Conservation (phyloP, 2,797 vertebrate genomes). For the Malurus leucopterus region DNA sequence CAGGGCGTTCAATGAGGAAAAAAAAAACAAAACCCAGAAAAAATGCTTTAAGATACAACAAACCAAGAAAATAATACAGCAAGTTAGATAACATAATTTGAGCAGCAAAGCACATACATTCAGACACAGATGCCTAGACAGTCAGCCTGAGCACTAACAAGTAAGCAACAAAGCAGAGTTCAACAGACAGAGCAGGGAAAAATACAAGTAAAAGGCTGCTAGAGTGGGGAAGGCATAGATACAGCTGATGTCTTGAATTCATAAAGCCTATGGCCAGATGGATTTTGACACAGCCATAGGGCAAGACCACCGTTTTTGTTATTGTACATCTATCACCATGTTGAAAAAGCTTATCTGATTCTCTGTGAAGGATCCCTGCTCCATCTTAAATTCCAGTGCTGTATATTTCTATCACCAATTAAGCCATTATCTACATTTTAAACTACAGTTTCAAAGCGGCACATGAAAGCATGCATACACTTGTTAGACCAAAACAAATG, state of each 20-base stretch:
- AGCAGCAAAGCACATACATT: background rate
- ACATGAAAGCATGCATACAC: background rate
- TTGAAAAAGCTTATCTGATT: background rate
- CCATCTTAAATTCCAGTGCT: background rate
- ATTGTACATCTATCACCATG: no score
- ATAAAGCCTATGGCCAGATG: background rate
- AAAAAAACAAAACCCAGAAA: background rate
- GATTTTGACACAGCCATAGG: background rate
- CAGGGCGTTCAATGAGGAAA: background rate
- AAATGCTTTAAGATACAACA: background rate
- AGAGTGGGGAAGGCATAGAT: background rate
- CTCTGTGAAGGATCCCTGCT: background rate
- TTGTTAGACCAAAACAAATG: background rate
- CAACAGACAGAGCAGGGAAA: background rate
- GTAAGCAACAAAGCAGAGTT: background rate
- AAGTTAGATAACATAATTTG: background rate
- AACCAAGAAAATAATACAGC: background rate
- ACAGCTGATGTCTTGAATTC: background rate
- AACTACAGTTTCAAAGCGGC: background rate
- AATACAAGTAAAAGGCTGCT: background rate
- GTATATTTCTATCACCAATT: background rate
- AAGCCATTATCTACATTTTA: rapidly evolving
- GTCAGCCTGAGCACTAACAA: background rate
- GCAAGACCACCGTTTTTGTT: background rate
- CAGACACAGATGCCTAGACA: background rate